Conservation (phyloP, 2,888 invertebrate genomes). For the Busseola fusca region DNA sequence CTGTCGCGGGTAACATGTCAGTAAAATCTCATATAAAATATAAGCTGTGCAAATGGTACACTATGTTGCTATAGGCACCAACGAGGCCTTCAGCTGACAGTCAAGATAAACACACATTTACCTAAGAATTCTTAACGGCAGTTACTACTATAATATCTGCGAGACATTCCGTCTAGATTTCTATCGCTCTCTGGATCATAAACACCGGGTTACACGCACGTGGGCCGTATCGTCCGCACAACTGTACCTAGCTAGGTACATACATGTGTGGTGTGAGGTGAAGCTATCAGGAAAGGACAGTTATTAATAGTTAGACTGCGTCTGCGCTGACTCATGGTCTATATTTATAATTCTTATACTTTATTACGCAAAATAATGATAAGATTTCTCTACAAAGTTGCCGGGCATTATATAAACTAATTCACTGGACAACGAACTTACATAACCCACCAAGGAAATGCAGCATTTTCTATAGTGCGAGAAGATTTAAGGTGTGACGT, state of each 20-base stretch:
- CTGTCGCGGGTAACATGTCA: too few relatives aligned
- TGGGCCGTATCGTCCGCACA: slow-evolving; percentile 14
- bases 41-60: background rate
- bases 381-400: slow-evolving; percentile 23
- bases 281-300: slow-evolving; percentile 43
- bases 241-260: background rate
- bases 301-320: slow-evolving; percentile 26
- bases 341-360: slow-evolving; percentile 34
- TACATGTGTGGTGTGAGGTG: slow-evolving; percentile 9
- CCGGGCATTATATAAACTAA: background rate
- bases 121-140: background rate
- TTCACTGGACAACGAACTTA: background rate
- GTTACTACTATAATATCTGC: background rate
- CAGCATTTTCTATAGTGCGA: background rate
- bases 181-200: slow-evolving; percentile 21
- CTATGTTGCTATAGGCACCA: background rate
- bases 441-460: background rate
- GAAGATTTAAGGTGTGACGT: background rate
- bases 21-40: background rate
- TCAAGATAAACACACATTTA: slow-evolving; percentile 15
- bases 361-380: slow-evolving; percentile 14
- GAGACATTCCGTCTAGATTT: slow-evolving; percentile 40
- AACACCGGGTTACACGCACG: slow-evolving; percentile 21
- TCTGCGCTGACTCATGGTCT: slow-evolving; percentile 32
- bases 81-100: background rate